These are phyloP conservation scores for Antheraea pernyi DNA, from an alignment of 1,140 invertebrate species.

Conservation along the genomic window DNA sequence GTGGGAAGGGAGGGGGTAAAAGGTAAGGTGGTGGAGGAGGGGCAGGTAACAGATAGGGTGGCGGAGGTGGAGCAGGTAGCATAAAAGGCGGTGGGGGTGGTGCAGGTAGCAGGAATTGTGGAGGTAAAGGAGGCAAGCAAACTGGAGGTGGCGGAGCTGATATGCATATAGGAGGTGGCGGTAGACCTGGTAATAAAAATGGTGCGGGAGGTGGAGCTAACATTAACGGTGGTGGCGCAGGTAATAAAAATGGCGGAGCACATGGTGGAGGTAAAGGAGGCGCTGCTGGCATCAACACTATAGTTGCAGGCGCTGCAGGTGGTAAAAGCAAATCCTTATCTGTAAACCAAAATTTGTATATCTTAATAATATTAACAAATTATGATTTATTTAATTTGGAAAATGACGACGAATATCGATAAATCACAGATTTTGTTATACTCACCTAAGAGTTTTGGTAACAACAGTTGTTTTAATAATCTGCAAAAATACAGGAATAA, in stretches of 20 bases:
- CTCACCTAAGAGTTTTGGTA: constrained; percentile 48
- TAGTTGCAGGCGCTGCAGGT: constrained; percentile 46
- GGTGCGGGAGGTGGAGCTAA: constrained; percentile 23
- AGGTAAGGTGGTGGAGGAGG: constrained; percentile 18
- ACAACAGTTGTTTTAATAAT: constrained; percentile 54
- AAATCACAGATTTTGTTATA: constrained; percentile 1
- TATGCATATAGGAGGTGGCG: constrained; percentile 20
- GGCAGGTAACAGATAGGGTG: constrained; percentile 17
- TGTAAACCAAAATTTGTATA: constrained; percentile 22
- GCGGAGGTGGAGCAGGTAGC: constrained; percentile 20
- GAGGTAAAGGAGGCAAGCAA: constrained; percentile 16
- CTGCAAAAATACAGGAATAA: constrained; percentile 40
- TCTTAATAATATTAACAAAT: background rate
- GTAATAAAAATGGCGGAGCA: constrained; percentile 28
- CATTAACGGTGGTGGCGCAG: constrained; percentile 30
- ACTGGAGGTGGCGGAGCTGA: constrained; percentile 22
- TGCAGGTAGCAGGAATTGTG: constrained; percentile 18
- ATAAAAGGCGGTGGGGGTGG: constrained; percentile 26
- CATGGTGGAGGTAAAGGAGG: constrained; percentile 23
- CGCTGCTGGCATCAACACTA: constrained; percentile 49
- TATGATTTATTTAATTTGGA: background rate
- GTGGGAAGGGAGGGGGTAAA: constrained; percentile 17
- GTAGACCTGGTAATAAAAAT: constrained; percentile 23
- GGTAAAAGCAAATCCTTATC: constrained; percentile 47
- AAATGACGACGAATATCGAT: background rate